phyloP scores from a whole-genome alignment of 2,113 vertebrate genomes.

The Brachypteracias leptosomus region DNA sequence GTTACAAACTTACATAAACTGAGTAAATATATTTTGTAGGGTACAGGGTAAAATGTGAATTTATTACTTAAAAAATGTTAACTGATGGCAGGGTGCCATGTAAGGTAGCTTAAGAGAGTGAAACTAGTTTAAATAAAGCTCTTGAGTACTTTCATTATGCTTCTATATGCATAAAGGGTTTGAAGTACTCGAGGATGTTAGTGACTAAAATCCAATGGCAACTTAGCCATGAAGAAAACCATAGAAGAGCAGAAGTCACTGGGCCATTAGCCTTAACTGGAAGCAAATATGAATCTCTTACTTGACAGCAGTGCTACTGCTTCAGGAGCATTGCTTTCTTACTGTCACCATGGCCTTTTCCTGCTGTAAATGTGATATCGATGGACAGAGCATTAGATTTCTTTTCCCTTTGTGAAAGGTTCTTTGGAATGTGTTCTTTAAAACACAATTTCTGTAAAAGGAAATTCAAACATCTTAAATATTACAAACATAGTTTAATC shows the following conservation, averaged over 20 bases:
- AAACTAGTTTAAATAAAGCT: background rate
- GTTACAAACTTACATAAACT: background rate
- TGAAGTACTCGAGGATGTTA: background rate
- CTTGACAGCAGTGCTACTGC: background rate
- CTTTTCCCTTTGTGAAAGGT: background rate
- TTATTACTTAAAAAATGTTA: background rate
- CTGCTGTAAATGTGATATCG: background rate
- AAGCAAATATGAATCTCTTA: background rate
- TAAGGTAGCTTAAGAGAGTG: background rate
- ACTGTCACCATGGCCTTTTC: background rate
- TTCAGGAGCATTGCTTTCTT: background rate
- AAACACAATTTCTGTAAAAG: background rate
- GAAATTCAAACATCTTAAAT: background rate
- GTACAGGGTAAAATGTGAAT: background rate
- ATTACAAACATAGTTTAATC: background rate
- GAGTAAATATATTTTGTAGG: background rate
- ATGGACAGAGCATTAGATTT: background rate
- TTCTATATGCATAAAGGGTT: background rate
- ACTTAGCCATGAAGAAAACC: background rate
- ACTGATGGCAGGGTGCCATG: rapidly evolving
- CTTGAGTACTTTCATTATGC: background rate
- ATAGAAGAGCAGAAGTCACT: background rate
- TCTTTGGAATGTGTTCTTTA: background rate
- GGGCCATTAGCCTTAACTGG: background rate
- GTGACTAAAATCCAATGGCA: background rate